Conservation (phyloP, 1,140 invertebrate species). For the Piezodorus guildinii region DNA sequence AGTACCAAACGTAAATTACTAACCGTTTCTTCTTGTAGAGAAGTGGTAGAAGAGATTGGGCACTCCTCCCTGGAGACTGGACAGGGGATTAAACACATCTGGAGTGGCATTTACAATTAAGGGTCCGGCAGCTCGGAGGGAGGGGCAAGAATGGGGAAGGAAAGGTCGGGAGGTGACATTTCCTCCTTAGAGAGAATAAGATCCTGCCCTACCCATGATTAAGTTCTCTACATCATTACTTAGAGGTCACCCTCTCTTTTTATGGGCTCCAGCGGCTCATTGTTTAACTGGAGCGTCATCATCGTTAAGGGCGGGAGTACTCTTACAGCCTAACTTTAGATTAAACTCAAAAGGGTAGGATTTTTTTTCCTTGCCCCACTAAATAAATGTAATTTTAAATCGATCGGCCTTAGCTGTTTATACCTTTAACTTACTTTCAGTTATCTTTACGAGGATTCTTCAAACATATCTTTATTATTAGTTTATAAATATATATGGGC, state of each 20-base stretch:
- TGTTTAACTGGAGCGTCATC: conserved; percentile 1
- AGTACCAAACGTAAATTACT: no score
- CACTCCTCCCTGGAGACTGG: background rate
- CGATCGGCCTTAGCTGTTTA: no score
- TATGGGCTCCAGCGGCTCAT: background rate
- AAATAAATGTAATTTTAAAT: no score
- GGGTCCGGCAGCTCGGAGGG: background rate
- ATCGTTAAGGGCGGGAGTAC: background rate
- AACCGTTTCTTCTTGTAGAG: no score
- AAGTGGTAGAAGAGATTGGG: no score
- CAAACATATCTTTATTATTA: no score
- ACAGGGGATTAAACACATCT: background rate
- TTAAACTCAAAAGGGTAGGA: background rate
- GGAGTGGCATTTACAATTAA: conserved; percentile 4
- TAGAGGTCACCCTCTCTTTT: conserved; percentile 7
- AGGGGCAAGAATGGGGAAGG: background rate
- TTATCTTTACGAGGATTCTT: no score
- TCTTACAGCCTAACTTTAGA: background rate
- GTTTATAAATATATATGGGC: no score
- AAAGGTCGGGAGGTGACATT: background rate
- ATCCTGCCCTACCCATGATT: background rate
- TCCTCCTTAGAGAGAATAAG: background rate
- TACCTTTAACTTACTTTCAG: no score
- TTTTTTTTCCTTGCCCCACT: background rate
- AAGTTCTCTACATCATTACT: conserved; percentile 16